Base-by-base conservation (phyloP, 2,797 vertebrate species). In the Xiphophorus birchmanni region DNA sequence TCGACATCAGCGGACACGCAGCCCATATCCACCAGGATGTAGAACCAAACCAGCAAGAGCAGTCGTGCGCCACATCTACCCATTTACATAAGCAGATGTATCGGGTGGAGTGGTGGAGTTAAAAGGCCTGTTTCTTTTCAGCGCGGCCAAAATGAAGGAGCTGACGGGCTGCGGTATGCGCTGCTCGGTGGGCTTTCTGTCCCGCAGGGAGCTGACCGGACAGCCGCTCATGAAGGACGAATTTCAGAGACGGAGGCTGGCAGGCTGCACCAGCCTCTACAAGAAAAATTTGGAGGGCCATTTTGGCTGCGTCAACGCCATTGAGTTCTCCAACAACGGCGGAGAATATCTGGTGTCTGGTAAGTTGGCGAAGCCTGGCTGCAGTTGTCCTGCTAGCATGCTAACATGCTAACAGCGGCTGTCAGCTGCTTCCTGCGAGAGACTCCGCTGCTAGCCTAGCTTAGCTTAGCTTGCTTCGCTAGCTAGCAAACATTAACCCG, bases 271-370 rank as follows among this genome's bases (percentile, higher is more conserved):
- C 82, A 98, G 97, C 93, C 97, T 99, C 93, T 99, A 95, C 96
- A 97, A 97, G 95, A 98, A 97, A 93, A 97, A 99, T 86, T 96
- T 99, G 94, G 97, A 98, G 85, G 98, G 98, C 72, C 98, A 99
- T 94, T 99, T 99, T 95, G 98, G 98, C 91, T 99, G 98, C 91
- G 98, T 99, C 95, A 99, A 99, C 96, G 98, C 98, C 95, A 99
- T 99, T 90, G 98, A 99, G 96, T 99, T 99, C 95, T 99, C 98
- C 96, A 98, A 99, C 96, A 97, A 96, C 96, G 98, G 98, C 91
- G 98, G 98, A 69, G 97, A 98, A 93, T 98, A 97, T 97, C 96
- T 99, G 90, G 98, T 99, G 94, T 99, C 98, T 89, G 98, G 98
- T 98, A 96, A 96, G 96, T 89, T 91, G 91, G n/a, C n/a, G n/a